Evolutionary conservation across 2,888 invertebrate species (phyloP).

Genomic region (Drosophila birchii): DNA sequence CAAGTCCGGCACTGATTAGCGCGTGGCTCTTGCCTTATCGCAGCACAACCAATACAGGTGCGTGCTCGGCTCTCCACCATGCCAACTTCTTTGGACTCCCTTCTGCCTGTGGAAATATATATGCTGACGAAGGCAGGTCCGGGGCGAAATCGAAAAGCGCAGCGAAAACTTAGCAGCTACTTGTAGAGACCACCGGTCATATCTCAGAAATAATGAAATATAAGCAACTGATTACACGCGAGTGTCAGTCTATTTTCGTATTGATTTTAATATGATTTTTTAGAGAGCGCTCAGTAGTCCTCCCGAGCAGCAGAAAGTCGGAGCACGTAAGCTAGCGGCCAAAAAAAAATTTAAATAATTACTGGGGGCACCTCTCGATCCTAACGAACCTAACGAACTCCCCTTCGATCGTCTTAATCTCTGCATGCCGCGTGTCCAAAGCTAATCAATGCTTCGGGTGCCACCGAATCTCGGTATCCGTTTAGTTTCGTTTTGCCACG

Average conservation of each 20-base stretch:
- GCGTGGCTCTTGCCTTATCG: conserved; percentile 30
- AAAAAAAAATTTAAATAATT: conserved; percentile 9
- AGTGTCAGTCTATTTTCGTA: conserved; percentile 51
- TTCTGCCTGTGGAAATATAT: conserved; percentile 52
- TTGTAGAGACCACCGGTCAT: conserved; percentile 17
- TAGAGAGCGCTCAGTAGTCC: conserved; percentile 59
- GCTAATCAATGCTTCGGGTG: conserved; percentile 7
- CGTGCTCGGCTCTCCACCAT: not conserved
- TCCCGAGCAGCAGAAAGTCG: conserved; percentile 36
- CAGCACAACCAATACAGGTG: conserved; percentile 20
- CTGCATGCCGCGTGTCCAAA: conserved; percentile 38
- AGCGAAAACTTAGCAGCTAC: conserved; percentile 47
- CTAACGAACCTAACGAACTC: not conserved
- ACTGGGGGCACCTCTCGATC: conserved; percentile 11
- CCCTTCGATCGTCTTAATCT: conserved; percentile 11
- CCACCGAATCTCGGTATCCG: conserved; percentile 9
- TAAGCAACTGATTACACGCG: conserved; percentile 70
- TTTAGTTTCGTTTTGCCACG: conserved; percentile 35
- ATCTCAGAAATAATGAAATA: conserved; percentile 62
- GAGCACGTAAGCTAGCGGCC: conserved; percentile 51
- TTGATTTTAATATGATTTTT: conserved; percentile 61
- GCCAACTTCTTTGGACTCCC: conserved; percentile 27
- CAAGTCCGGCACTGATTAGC: conserved; percentile 30
- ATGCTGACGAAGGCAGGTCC: conserved; percentile 62
- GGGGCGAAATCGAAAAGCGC: conserved; percentile 53